A percentile compares a stretch with the other conserved stretches of the same genome.
These are phyloP conservation scores for Drosophila dunni DNA, from an alignment of 1,140 invertebrate genomes.

Conservation along the genomic window DNA sequence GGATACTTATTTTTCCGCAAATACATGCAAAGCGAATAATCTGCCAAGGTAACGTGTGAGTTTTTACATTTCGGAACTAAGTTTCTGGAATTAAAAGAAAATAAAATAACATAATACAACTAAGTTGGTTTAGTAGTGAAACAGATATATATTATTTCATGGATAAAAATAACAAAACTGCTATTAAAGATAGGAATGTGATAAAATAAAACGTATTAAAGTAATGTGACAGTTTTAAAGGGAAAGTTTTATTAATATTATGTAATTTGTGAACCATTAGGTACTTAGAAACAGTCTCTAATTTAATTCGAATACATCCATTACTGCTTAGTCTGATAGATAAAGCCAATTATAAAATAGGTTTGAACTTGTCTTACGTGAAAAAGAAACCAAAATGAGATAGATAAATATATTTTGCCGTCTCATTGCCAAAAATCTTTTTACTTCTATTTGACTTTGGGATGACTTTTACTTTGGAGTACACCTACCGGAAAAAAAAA, in stretches of 20 bases:
- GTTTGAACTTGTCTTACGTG: too few species aligned
- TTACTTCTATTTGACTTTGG: conserved; percentile 56
- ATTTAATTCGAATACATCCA: too few species aligned
- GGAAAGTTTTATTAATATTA: too few species aligned
- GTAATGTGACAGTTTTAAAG: too few species aligned
- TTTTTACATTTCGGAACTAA: neutral
- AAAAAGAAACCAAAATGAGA: neutral
- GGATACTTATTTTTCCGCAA: conserved; percentile 19
- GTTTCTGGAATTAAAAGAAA: neutral
- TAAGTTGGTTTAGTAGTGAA: neutral
- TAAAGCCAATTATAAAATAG: too few species aligned
- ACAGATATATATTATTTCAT: neutral
- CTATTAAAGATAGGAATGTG: too few species aligned
- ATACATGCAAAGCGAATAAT: conserved; percentile 31
- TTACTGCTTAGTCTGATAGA: too few species aligned
- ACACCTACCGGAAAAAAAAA: conserved; percentile 41
- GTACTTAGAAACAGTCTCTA: too few species aligned
- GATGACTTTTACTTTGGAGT: conserved; percentile 64
- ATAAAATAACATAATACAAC: neutral
- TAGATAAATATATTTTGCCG: conserved; percentile 30
- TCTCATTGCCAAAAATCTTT: conserved; percentile 69
- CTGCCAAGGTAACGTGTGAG: conserved; percentile 30
- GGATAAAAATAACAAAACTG: too few species aligned
- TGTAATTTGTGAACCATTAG: too few species aligned
- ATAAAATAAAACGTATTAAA: too few species aligned